Conservation (phyloP, 2,888 invertebrate species). For the Phyllotreta cruciferae region DNA sequence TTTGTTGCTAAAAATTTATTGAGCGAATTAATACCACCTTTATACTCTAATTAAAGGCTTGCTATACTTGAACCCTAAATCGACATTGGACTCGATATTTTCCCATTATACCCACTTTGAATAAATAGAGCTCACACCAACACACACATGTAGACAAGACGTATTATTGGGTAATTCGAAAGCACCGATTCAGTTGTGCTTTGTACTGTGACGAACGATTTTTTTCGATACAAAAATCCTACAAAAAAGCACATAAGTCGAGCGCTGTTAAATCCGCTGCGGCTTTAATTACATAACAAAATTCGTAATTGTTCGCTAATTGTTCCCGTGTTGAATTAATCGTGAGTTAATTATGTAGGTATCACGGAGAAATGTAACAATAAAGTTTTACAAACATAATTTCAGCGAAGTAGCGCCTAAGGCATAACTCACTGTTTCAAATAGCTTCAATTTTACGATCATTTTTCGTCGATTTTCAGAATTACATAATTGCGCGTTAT, state of each 20-base stretch:
- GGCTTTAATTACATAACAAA: conserved; percentile 28
- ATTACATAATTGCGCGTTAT: no score
- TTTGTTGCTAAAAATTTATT: conserved; percentile 1
- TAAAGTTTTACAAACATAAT: no score
- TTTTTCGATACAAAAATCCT: conserved; percentile 33
- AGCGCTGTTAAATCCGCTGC: conserved; percentile 26
- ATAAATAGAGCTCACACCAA: conserved; percentile 4
- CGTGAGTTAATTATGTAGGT: conserved; percentile 15
- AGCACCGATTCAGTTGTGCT: conserved; percentile 41
- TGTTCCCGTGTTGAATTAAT: conserved; percentile 28
- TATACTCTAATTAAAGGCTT: neutral
- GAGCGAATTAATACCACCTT: neutral
- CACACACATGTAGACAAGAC: conserved; percentile 20
- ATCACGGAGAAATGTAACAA: neutral
- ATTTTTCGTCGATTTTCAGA: no score
- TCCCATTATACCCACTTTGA: no score
- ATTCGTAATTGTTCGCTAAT: conserved; percentile 32
- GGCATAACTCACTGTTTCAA: no score
- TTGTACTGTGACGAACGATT: conserved; percentile 45
- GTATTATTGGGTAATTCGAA: conserved; percentile 34
- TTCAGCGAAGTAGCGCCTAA: no score
- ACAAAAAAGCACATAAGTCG: conserved; percentile 27
- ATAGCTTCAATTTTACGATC: no score
- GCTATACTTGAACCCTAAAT: neutral
- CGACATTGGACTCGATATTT: neutral